Base-by-base conservation (phyloP, 1,140 invertebrate genomes). In the Leucophenga varia region DNA sequence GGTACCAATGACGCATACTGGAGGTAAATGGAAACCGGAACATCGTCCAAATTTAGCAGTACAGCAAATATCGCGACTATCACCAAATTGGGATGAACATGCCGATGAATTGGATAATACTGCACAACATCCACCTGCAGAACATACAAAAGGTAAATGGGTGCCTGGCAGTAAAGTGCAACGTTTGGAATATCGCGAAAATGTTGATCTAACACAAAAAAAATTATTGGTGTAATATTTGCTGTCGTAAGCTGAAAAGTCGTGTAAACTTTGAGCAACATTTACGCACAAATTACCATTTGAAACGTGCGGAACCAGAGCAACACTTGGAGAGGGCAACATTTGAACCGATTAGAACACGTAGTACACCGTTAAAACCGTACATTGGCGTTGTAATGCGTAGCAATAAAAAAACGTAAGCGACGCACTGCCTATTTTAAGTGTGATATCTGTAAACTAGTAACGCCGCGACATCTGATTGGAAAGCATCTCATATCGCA, bases 401-500 rank as follows among this genome's bases (percentile, higher is more conserved):
- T 25, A 10, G 5, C 22, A 6, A n/a, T n/a, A n/a, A 71, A 21
- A 76, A 75, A 78, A 49, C 76, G 82, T 14, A 80, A 77, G 39
- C 76, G 85, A 45, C 81, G 81, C 47, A 80, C 81, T 48, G 77
- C 79, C 40, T 80, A 79, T 38, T 73, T 83, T 4, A 78, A 78
- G 44, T 90, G 88, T 64, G 79, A 82, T 34, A 85, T 87, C 43
- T 91, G 88, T 52, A 80, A 80, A 20, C 82, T 83, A 12, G 80
- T 81, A 54, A 85, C 90, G 18, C 80, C 79, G 42, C 78, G 80
- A 3, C 78, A 85, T 47, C 75, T 88, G 52, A 84, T 91, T 76
- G 88, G 89, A 43, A 90, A 90, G 69, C 89, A 91, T 76, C 78
- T 91, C 42, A 88, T 91, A 44, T 91, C 88, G 20, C 87, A 87